Conservation (phyloP, 64 coral and sea anemone genomes). For the Catalaphyllia jardinei region DNA sequence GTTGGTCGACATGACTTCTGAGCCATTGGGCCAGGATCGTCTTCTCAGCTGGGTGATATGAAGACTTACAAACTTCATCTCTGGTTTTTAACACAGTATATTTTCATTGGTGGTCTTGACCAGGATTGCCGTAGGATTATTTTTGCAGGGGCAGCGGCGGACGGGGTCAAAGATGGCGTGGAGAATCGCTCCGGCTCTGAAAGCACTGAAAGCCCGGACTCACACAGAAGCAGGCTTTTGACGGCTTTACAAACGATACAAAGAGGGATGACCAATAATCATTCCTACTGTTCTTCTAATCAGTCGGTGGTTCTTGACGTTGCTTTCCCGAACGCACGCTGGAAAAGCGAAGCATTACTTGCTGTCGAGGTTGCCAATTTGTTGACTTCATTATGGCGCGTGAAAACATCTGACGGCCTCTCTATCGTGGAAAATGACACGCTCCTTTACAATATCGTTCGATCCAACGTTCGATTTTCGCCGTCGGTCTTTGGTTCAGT, state of each 20-base stretch:
- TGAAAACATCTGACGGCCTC: conserved; percentile 19
- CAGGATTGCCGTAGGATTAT: not conserved
- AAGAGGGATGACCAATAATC: conserved; percentile 35
- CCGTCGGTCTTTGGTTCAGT: conserved; percentile 57
- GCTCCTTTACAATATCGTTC: conserved; percentile 56
- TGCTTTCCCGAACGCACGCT: conserved; percentile 38
- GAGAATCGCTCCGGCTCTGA: not conserved
- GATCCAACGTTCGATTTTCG: conserved; percentile 74
- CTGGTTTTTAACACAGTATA: not conserved
- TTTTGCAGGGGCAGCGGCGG: not conserved
- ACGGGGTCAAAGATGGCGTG: not conserved
- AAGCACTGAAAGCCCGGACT: not conserved
- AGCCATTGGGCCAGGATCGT: not conserved
- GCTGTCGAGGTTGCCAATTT: conserved; percentile 57
- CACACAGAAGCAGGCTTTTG: not conserved
- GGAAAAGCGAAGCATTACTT: conserved; percentile 52
- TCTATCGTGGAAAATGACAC: conserved; percentile 60
- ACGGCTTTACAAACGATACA: conserved; percentile 42
- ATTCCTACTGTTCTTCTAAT: conserved; percentile 2
- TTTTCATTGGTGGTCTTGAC: not conserved
- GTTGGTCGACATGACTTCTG: not conserved
- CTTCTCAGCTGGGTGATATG: not conserved
- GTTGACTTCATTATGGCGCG: conserved; percentile 55
- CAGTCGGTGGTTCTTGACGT: conserved; percentile 35
- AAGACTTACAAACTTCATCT: not conserved